Evolutionary conservation across 2,113 vertebrate species (phyloP), one percentile per base, ranked within the genome.

Genomic region (Condylura cristata): DNA sequence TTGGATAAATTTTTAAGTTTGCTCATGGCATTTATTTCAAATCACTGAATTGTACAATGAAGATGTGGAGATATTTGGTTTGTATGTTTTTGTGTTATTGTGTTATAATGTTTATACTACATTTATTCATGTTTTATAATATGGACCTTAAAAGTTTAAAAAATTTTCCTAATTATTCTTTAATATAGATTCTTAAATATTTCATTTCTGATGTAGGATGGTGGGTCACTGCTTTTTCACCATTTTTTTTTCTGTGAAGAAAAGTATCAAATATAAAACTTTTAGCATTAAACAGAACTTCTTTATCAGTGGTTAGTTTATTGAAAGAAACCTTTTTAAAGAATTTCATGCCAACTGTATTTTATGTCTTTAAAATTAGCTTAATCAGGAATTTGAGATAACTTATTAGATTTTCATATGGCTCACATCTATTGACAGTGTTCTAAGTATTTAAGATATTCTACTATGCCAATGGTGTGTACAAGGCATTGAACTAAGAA

Each of bases 361-460:
- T 92, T 70, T 95, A 8, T 93, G 60, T 92, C n/a, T 83, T 95
- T 90, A 93, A 97, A 90, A 93, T 2, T 51, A 53, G 76, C 20
- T 84, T 65, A 89, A 91, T 94, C 44, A 92, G 72, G 70, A 90
- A 82, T 86, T 90, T 80, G 51, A 28, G 39, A 34, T 92, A 58
- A 74, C 18, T 44, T 16, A 81, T 74, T 90, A 28, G 88, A 65
- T 90, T 91, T 93, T 95, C 82, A 71, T 89, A 51, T 60, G 41
- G 92, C 44, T 92, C 32, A 76, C 10, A 89, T 28, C 46, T 89
- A 12, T 60, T 87, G 37, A 82, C 18, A 83, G 3, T 48, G 17
- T 76, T 18, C 39, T 79, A 51, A 84, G 39, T 91, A 68, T 94
- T 80, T 89, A 91, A 53, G 37, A 82, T 88, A 90, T 85, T 61